Base-by-base conservation (phyloP, 1,140 invertebrate genomes). In the Mactra quadrangularis region DNA sequence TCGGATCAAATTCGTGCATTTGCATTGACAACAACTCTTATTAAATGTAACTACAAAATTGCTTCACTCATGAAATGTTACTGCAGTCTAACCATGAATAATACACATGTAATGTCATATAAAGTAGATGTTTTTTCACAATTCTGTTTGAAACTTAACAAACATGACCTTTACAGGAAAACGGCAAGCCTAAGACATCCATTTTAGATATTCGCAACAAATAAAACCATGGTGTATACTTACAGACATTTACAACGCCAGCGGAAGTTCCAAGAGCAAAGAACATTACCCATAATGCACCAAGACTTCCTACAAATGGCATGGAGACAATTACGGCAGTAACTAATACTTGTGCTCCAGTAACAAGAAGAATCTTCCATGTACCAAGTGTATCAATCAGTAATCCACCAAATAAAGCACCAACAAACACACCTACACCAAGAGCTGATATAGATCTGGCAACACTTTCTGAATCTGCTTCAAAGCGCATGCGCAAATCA, bases 201-300 rank as follows among this genome's bases (percentile, higher is more conserved):
- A n/a, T n/a, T n/a, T n/a, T n/a, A n/a, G n/a, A n/a, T n/a, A n/a
- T n/a, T n/a, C n/a, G n/a, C n/a, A n/a, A n/a, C n/a, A n/a, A n/a
- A n/a, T n/a, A n/a, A n/a, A n/a, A n/a, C n/a, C n/a, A n/a, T n/a
- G n/a, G n/a, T n/a, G 33, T 22, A 29, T 25, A 45, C 70, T 72
- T 57, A 85, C 83, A 59, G 17, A 79, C 71, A 70, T 82, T 85
- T 6, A 68, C 59, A 15, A 82, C 52, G 4, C 75, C 75, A 13
- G 57, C 71, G 11, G 68, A 41, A 15, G 52, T 38, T 4, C 77
- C 77, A 19, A 55, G 25, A 0, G 33, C 11, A 33, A 85, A 85
- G 52, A 85, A 75, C 50, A 85, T 68, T 17, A 76, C 11, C 72
- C 72, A 84, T 17, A 76, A 27, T 7, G 33, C 52, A 0, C 60